Base-by-base conservation (phyloP, 2,797 vertebrate species). In the Helarctos malayanus region DNA sequence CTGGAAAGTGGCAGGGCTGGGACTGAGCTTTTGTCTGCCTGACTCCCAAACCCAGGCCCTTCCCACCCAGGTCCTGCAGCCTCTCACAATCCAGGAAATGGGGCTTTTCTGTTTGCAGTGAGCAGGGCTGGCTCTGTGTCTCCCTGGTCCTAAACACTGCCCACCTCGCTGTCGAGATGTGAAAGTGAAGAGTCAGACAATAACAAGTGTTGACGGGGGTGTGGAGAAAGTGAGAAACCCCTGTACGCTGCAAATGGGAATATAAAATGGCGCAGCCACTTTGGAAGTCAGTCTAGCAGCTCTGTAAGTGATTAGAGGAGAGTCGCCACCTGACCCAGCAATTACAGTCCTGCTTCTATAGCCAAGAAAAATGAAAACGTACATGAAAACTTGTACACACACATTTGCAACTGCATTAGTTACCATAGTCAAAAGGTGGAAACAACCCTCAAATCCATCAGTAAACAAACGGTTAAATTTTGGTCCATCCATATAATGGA, bases 381-480 rank as follows among this genome's bases (percentile, higher is more conserved):
- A 14, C 35, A 75, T 6, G 21, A 6, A 81, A 82, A 57, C 52
- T 10, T 65, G 14, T 35, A 47, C 3, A 0, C 0, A 9, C 41
- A 54, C 38, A 13, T 90, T 32, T 76, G 49, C 54, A 78, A 7
- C 32, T 82, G 10, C 16, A 19, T 83, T 82, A n/a, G 75, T 97
- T 7, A 1, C 35, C 65, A 69, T 18, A 76, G 7, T 75, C 5
- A 11, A 80, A 80, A 79, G 63, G 2, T 65, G 29, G 16, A 56
- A 57, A 41, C 10, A 79, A 47, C 11, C 8, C 29, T 2, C 5
- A 45, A 32, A 18, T 59, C 15, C 25, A 23, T 75, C 10, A 54
- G 0, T 21, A 18, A n/a, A 32, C 3, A 45, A 52, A 79, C 81
- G 65, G 65, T 56, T 35, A 32, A 54, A 63, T 6, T 3, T 2